Evolutionary conservation across 2,888 invertebrate genomes (phyloP), one percentile per base, ranked within the genome.

Genomic region (Acleris emargana): DNA sequence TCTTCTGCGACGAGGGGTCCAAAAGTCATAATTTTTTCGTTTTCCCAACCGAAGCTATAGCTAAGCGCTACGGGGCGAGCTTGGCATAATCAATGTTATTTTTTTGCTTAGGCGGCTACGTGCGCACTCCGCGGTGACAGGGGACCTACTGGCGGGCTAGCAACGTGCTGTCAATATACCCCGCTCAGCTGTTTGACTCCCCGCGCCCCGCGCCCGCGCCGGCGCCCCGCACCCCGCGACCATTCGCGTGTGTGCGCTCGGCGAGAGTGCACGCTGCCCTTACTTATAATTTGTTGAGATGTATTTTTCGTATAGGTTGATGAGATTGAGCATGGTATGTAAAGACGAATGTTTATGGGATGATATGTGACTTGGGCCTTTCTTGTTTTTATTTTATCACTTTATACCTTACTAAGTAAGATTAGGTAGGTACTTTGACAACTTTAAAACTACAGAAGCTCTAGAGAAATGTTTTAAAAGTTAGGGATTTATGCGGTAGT

Each of bases 111-210:
- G 71, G 88, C 87, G 87, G 88, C 88, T 88, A 88, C 90, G 89
- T 87, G 77, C 82, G 88, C 80, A 88, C 90, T 88, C 87, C 87
- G 88, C 85, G 83, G 71, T 79, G 83, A 82, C 88, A 83, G 88
- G 86, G 88, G 89, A 90, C 91, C 91, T 92, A 94, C 94, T 94
- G 93, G 91, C 91, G 80, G 80, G 81, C 77, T 79, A 89, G 88
- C 87, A 90, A 88, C 88, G 89, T 93, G 93, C 87, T 92, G 92
- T 91, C 93, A 94, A 94, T 94, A 94, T 93, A 91, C 89, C 84
- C 81, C 89, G 89, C 93, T 93, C 94, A 94, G 94, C 94, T 94
- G 94, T 93, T 93, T 86, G 80, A 82, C 82, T 81, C 86, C 77
- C 79, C 83, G 78, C 83, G 45, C 83, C 83, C 79, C 78, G 45